These are phyloP conservation scores for Myxocyprinus asiaticus DNA, from an alignment of 2,113 vertebrate species.

Conservation along the genomic window DNA sequence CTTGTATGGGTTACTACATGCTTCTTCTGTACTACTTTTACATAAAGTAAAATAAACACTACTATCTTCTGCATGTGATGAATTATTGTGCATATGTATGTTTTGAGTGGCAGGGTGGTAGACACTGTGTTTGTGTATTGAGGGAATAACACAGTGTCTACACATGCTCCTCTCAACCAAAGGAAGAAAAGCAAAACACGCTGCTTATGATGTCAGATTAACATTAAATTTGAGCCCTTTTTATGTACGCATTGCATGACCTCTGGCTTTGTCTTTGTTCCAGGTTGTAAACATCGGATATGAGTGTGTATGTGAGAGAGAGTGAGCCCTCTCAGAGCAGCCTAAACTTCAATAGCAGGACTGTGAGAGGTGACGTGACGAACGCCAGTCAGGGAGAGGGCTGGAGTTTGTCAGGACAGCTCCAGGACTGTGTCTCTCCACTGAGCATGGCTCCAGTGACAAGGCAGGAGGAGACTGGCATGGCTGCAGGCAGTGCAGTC, in stretches of 20 bases:
- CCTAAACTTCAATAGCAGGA: conserved; percentile 67
- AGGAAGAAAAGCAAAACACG: conserved; percentile 66
- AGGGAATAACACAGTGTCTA: conserved; percentile 66
- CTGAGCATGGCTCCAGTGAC: conserved; percentile 1
- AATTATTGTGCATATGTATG: conserved; percentile 60
- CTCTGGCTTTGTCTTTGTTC: conserved; percentile 74
- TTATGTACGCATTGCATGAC: conserved; percentile 53
- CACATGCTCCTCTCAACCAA: conserved; percentile 41
- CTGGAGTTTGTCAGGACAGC: conserved; percentile 69
- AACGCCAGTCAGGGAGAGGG: conserved; percentile 70
- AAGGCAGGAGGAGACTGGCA: not conserved
- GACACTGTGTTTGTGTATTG: conserved; percentile 71
- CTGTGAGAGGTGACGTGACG: conserved; percentile 57
- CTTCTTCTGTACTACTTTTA: conserved; percentile 46
- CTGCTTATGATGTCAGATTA: conserved; percentile 75
- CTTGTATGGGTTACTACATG: not conserved
- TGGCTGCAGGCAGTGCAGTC: conserved; percentile 23
- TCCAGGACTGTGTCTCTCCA: not conserved
- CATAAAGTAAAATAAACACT: conserved; percentile 61
- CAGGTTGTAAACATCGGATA: conserved; percentile 74
- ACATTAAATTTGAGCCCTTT: conserved; percentile 64
- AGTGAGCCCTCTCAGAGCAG: conserved; percentile 8
- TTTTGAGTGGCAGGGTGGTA: conserved; percentile 55
- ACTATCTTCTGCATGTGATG: conserved; percentile 60
- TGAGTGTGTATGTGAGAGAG: conserved; percentile 52